phyloP scores from a whole-genome alignment of 2,797 vertebrate species.

The Parambassis ranga region DNA sequence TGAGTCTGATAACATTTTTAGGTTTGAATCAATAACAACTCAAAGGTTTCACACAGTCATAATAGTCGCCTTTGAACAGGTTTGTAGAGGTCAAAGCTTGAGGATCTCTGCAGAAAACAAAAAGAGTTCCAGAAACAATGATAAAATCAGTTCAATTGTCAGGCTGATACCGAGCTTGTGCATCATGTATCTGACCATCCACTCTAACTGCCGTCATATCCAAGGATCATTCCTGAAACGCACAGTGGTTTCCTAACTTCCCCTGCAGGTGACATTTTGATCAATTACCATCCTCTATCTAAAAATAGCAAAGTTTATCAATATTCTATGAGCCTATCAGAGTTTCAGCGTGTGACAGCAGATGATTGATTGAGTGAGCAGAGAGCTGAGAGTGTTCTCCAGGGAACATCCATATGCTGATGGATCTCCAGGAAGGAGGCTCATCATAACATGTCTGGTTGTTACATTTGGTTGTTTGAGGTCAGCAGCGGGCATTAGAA shows the following conservation, averaged over 20 bases:
- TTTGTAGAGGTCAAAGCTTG: too few species aligned
- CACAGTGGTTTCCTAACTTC: not conserved
- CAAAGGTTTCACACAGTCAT: not conserved
- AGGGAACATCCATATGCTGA: slow-evolving; percentile 21
- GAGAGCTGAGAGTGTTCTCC: not conserved
- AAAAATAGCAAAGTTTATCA: slow-evolving; percentile 18
- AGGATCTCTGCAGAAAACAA: too few species aligned
- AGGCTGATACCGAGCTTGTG: not conserved
- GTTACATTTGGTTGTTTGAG: not conserved
- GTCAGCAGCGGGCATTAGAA: not conserved
- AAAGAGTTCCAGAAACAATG: not conserved
- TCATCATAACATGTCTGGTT: too few species aligned
- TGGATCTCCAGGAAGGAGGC: not conserved
- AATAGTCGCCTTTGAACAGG: too few species aligned
- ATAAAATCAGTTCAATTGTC: not conserved
- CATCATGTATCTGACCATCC: not conserved
- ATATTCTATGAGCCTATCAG: slow-evolving; percentile 7
- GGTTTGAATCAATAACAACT: not conserved
- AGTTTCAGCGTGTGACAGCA: slow-evolving; percentile 15
- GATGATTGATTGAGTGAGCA: not conserved
- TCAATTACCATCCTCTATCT: not conserved
- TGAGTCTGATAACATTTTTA: too few species aligned
- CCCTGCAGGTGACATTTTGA: not conserved
- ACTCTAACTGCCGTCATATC: too few species aligned
- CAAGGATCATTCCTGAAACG: not conserved